Evolutionary conservation across 2,888 invertebrate genomes (phyloP).

Genomic region (Torymus texanus): DNA sequence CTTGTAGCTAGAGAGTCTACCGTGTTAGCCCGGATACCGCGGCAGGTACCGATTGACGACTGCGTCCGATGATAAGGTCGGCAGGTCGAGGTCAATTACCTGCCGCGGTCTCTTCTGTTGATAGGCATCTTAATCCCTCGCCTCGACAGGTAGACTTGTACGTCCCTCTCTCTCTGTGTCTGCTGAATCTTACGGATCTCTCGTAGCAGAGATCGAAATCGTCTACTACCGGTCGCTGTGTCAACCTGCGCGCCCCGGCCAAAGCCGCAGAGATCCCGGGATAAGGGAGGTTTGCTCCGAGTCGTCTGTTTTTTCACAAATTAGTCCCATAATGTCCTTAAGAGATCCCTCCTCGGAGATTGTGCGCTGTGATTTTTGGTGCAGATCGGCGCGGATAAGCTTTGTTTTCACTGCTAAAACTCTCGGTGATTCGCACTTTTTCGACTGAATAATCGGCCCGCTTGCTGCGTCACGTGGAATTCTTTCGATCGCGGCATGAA

Average conservation of each 20-base stretch:
- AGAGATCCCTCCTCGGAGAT: not conserved
- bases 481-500: not conserved
- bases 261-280: not conserved
- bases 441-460: not conserved
- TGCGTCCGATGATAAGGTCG: not conserved
- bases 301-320: not conserved
- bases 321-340: conserved; percentile 8
- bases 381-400: not conserved
- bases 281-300: not conserved
- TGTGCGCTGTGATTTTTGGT: not conserved
- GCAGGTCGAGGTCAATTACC: conserved; percentile 16
- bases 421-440: conserved; percentile 13
- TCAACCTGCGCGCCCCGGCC: not conserved
- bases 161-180: no score
- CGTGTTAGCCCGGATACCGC: no score
- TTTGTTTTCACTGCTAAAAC: conserved; percentile 3
- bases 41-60: not conserved
- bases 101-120: not conserved
- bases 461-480: no score
- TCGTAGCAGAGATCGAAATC: conserved; percentile 1
- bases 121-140: conserved; percentile 38
- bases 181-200: conserved; percentile 41
- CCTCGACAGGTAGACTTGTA: conserved; percentile 5
- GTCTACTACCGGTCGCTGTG: not conserved
- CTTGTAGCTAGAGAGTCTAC: no score